Evolutionary conservation across 35 echinoderm and acorn worm genomes (phyloP), one percentile per base, ranked within the genome.

Genomic region (Chiridota heheva): DNA sequence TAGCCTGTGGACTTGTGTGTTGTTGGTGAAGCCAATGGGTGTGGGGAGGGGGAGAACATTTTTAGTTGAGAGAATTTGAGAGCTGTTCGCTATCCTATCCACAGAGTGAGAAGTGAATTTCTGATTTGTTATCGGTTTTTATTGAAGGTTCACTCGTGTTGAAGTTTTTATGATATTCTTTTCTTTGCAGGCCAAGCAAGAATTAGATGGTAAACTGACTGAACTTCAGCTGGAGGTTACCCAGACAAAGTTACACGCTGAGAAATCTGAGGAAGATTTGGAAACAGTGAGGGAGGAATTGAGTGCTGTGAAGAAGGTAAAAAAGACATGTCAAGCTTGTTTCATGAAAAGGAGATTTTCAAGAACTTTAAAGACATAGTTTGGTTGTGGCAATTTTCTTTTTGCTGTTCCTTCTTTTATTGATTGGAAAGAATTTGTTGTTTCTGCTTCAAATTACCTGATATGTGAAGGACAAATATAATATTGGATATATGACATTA

Each of bases 301-400:
- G 7, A 81, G 67, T 66, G 95, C 95, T 36, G 85, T 91, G 5
- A 98, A 98, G 42, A 98, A 98, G 89, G 95, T 98, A 45, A 47
- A 58, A 13, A 27, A 10, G 22, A n/a, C 71, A 32, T 55, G n/a
- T 25, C 5, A 24, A 64, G 61, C 7, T 51, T 51, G 22, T 12
- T 22, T 22, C 22, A 10, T 51, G 47, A 51, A 12, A 51, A 22
- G 10, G 47, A 51, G 47, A 22, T 22, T 12, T 51, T 51, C 47
- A 51, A 51, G 47, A 51, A 12, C 47, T 22, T 51, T 22, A 10
- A 12, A 12, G 22, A 51, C 10, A 51, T 22, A 12, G 10, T 12
- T 51, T 22, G 10, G 8, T 51, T 51, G 10, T 12, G 22, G 10
- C 47, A 51, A 51, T 51, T 12, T 12, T 51, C 22, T 22, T 12